Base-by-base conservation (phyloP, 2,888 invertebrate species). In the Bugula neritina region DNA sequence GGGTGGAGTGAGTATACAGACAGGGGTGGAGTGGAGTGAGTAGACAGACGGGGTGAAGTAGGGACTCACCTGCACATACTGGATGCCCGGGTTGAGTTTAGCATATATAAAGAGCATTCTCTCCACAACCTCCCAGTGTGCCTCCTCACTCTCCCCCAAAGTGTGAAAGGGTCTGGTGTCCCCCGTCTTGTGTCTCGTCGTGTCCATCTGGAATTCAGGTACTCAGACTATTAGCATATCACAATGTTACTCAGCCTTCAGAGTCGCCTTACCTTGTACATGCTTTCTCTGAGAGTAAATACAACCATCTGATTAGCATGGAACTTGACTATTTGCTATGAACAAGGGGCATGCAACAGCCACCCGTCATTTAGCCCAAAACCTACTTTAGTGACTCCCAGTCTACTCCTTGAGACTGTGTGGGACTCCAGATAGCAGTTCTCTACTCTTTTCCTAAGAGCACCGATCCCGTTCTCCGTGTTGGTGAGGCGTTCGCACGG, bases 111-210 rank as follows among this genome's bases (percentile, higher is more conserved):
- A 99, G 73, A 99, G 87, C 84, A 99, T 94, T 74, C 99, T 87
- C 83, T 99, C 96, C 0, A 96, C 92, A 1, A 98, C 96, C 86
- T 99, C 97, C 98, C 98, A 98, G 82, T 98, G 97, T 0, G 95
- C 95, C 84, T 98, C 96, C 78, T 91, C 90, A 23, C 95, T 95
- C 79, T 93, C 92, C 17, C 90, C 89, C 85, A 96, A 88, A 0
- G 92, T 92, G 55, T 63, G 63, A 35, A 69, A 54, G 57, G 72
- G 71, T 29, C 71, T 69, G 31, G 35, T 35, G 55, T 70, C 27
- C 10, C 72, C 72, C 35, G 70, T 54, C 69, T 23, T 2, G 27
- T 27, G 63, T 34, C 31, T 27, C 17, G 63, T 63, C 27, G 31
- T 23, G 31, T 63, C 31, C 63, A 63, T 63, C 63, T 63, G 31